Conservation (phyloP, 2,888 invertebrate species). For the Spodoptera exigua region DNA sequence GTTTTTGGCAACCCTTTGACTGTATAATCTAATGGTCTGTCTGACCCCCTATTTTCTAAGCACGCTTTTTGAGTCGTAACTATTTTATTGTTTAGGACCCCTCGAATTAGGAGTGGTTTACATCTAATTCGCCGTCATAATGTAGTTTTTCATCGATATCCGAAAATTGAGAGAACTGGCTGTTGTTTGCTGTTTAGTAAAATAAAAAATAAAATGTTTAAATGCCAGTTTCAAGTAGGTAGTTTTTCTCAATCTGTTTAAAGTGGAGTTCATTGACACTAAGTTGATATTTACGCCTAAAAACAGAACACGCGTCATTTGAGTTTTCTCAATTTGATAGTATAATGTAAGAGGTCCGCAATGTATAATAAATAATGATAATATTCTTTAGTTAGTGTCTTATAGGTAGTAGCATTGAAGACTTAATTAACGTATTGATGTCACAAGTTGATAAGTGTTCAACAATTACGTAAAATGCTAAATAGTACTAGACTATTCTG, state of each 20-base stretch:
- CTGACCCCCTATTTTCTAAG: constrained; percentile 76
- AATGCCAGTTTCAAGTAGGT: constrained; percentile 48
- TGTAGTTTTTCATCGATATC: constrained; percentile 42
- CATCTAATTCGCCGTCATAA: constrained; percentile 50
- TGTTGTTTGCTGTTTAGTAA: neutral
- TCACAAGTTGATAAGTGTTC: constrained; percentile 34
- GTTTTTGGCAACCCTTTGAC: constrained; percentile 85
- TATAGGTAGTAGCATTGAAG: constrained; percentile 39
- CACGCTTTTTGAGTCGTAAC: constrained; percentile 63
- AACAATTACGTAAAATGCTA: constrained; percentile 30
- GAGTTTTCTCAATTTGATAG: constrained; percentile 71
- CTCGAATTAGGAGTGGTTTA: constrained; percentile 51
- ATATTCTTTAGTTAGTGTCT: constrained; percentile 20
- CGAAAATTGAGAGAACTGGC: constrained; percentile 34
- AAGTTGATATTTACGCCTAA: constrained; percentile 60
- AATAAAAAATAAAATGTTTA: constrained; percentile 34
- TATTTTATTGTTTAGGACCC: constrained; percentile 67
- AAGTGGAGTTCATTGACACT: constrained; percentile 70
- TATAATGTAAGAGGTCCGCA: constrained; percentile 63
- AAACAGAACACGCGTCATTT: constrained; percentile 63
- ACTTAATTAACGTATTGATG: constrained; percentile 29
- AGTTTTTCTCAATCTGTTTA: constrained; percentile 48
- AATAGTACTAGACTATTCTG: constrained; percentile 19
- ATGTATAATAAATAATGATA: constrained; percentile 8
- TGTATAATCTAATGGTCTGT: constrained; percentile 70